A percentile compares a stretch with the other conserved stretches of the same genome.
Evolutionary conservation across 1,140 invertebrate genomes (phyloP).

Genomic region (Drosophila melanogaster): Release_6_plus_ISO1_MT NC_004354.4:14563001-14563500

Average conservation of each 20-base stretch:
- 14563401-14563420: background rate
- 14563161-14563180: conserved; percentile 16
- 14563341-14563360: background rate
- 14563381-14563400: background rate
- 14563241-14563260: too few relatives aligned
- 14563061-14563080: conserved; percentile 13
- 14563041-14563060: conserved; percentile 5
- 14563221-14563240: too few relatives aligned
- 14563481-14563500: conserved; percentile 53
- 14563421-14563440: background rate
- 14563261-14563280: too few relatives aligned
- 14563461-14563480: conserved; percentile 17
- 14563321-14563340: too few relatives aligned
- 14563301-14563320: too few relatives aligned
- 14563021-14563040: conserved; percentile 9
- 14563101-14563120: background rate
- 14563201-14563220: background rate
- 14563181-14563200: background rate
- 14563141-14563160: background rate
- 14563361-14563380: background rate
- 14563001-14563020: conserved; percentile 13
- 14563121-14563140: background rate
- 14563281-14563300: too few relatives aligned
- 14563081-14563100: conserved; percentile 6
- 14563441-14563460: background rate